These are phyloP conservation scores for Boloria selene DNA, from an alignment of 2,888 invertebrate species.

Conservation along the genomic window DNA sequence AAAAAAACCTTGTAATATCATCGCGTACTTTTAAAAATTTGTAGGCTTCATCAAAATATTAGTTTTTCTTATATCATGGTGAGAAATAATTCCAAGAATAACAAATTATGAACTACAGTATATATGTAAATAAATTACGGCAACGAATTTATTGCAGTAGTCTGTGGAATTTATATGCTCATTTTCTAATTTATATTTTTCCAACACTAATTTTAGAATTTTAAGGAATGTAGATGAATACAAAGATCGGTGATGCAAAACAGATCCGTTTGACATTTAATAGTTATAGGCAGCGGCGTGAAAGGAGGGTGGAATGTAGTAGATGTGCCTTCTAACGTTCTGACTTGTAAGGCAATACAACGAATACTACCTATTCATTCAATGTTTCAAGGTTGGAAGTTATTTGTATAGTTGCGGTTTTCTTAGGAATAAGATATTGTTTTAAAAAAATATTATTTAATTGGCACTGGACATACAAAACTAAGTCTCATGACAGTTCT, in stretches of 20 bases:
- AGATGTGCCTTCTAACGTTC: slow-evolving; percentile 47
- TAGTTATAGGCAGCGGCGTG: slow-evolving; percentile 46
- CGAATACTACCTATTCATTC: slow-evolving; percentile 11
- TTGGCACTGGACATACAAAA: too few relatives aligned
- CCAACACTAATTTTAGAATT: not conserved
- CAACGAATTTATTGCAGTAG: too few relatives aligned
- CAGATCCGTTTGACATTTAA: slow-evolving; percentile 42
- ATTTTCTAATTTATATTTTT: not conserved
- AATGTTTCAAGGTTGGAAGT: slow-evolving; percentile 13
- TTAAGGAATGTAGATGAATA: not conserved
- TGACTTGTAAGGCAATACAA: slow-evolving; percentile 14
- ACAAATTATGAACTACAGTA: not conserved
- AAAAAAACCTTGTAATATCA: slow-evolving; percentile 15
- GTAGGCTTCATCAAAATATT: not conserved
- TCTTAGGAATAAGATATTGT: not conserved
- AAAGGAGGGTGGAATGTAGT: slow-evolving; percentile 68
- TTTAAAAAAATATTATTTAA: too few relatives aligned
- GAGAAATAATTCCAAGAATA: not conserved
- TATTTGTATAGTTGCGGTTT: slow-evolving; percentile 17
- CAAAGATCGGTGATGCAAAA: slow-evolving; percentile 36
- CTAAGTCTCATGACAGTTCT: too few relatives aligned
- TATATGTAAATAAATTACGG: not conserved
- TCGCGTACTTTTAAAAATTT: slow-evolving; percentile 6
- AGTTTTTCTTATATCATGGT: not conserved
- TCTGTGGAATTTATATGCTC: too few relatives aligned